These are phyloP conservation scores for Tapirus terrestris DNA, from an alignment of 2,113 vertebrate species.

Conservation along the genomic window DNA sequence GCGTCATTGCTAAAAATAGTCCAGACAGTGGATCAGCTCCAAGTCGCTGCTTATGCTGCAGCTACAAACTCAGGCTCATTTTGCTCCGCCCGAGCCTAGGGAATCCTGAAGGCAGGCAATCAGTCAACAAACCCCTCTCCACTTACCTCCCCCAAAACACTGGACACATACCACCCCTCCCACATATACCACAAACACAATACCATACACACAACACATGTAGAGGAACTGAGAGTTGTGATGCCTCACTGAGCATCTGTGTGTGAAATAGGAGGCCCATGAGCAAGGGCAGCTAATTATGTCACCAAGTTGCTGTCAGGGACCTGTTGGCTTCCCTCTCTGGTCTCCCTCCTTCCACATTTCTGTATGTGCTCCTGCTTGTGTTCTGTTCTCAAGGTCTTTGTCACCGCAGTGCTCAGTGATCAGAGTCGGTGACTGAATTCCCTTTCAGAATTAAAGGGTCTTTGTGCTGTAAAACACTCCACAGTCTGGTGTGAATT, in stretches of 20 bases:
- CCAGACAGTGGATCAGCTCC: not conserved
- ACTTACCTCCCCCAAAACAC: no score
- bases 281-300: not conserved
- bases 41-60: slow-evolving; percentile 6
- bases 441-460: slow-evolving; percentile 1
- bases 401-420: not conserved
- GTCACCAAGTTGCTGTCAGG: not conserved
- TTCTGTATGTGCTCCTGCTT: not conserved
- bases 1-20: slow-evolving; percentile 67
- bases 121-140: not conserved
- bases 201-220: no score
- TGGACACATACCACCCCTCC: not conserved
- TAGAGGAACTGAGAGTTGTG: not conserved
- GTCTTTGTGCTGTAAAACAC: not conserved
- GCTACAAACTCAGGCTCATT: not conserved
- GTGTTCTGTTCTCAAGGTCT: not conserved
- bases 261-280: not conserved
- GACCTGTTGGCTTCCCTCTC: not conserved
- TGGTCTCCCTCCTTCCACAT: not conserved
- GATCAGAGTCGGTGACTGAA: not conserved
- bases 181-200: not conserved
- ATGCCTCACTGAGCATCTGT: not conserved
- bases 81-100: not conserved
- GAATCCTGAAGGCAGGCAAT: not conserved
- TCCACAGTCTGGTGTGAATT: not conserved